phyloP scores from a whole-genome alignment of 2,797 vertebrate genomes.

The Luscinia luscinia region DNA sequence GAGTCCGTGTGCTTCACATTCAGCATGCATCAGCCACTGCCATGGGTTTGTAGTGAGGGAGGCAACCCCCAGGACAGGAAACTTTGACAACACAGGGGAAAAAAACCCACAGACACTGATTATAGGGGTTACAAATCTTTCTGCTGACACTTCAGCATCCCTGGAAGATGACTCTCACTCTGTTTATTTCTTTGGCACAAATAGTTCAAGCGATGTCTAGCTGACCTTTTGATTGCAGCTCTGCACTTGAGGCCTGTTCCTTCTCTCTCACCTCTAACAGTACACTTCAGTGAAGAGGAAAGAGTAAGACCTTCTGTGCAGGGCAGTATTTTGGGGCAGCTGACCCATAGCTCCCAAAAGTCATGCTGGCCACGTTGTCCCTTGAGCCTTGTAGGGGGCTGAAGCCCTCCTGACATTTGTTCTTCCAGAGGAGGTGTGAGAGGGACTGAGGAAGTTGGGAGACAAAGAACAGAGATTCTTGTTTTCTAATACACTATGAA shows the following conservation, averaged over 20 bases:
- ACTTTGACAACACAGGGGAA: neutral
- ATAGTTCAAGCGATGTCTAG: neutral
- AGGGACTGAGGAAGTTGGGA: neutral
- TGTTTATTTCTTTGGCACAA: neutral
- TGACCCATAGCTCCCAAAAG: neutral
- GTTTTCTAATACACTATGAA: neutral
- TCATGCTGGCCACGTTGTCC: rapidly evolving
- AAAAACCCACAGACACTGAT: rapidly evolving
- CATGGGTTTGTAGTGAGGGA: neutral
- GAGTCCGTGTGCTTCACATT: rapidly evolving
- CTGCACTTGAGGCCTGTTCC: neutral
- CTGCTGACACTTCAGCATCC: neutral
- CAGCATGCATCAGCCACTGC: neutral
- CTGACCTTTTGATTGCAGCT: neutral
- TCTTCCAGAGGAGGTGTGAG: neutral
- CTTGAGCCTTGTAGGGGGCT: neutral
- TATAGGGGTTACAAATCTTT: neutral
- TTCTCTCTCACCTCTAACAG: neutral
- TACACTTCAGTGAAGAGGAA: neutral
- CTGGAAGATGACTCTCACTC: neutral
- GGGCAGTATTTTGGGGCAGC: neutral
- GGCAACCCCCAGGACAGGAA: neutral
- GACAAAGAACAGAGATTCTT: neutral
- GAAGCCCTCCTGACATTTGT: neutral
- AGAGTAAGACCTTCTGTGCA: neutral